These are phyloP conservation scores for Leptoclinus maculatus DNA, from an alignment of 2,797 vertebrate genomes.

Conservation along the genomic window DNA sequence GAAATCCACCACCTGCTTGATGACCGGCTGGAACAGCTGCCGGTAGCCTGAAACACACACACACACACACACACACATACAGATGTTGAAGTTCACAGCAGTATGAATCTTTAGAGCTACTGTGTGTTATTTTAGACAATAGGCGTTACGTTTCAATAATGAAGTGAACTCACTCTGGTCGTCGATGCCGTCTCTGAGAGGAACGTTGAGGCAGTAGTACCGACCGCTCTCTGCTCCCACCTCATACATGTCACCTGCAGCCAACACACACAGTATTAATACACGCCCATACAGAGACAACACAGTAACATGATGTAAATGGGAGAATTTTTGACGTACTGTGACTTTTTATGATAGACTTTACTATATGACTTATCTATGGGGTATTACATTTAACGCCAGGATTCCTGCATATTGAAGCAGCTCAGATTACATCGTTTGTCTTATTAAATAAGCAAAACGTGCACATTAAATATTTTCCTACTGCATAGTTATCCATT, in stretches of 20 bases:
- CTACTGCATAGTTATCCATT: not conserved
- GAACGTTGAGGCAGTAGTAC: conserved; percentile 98
- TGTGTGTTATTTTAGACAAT: not conserved
- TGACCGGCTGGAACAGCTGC: conserved; percentile 97
- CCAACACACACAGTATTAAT: conserved; percentile 6
- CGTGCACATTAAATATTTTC: not conserved
- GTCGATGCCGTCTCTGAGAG: conserved; percentile 96
- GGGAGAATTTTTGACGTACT: not conserved
- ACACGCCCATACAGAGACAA: not conserved
- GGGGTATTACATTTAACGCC: not conserved
- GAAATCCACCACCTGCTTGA: conserved; percentile 98
- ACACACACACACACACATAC: conserved; percentile 43
- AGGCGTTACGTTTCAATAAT: not conserved
- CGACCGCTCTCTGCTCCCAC: conserved; percentile 97
- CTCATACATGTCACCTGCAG: conserved; percentile 98
- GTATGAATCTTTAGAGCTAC: not conserved
- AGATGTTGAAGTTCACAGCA: not conserved
- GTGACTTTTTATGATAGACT: not conserved
- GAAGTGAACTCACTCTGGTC: conserved; percentile 91
- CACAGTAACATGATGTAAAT: not conserved
- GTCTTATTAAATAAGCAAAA: not conserved
- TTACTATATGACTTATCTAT: not conserved
- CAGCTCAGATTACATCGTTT: not conserved
- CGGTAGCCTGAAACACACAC: conserved; percentile 89
- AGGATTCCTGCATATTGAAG: not conserved